A percentile compares a stretch with the other conserved stretches of the same genome.
Conservation (phyloP, 1,140 invertebrate species). For the Ips typographus region DNA sequence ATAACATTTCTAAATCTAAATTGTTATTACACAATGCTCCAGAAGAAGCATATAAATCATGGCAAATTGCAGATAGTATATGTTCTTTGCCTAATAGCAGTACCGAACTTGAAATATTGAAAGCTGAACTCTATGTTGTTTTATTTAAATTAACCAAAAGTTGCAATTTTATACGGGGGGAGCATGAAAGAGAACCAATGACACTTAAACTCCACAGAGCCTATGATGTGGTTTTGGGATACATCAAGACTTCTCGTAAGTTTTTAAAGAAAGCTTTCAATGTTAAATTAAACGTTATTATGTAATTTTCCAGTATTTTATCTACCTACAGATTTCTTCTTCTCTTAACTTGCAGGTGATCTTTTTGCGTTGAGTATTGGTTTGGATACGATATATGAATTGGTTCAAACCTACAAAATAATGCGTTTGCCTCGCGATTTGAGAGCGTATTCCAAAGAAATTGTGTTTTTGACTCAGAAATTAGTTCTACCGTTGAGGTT, state of each 20-base stretch:
- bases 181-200: slow-evolving; percentile 29
- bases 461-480: slow-evolving; percentile 32
- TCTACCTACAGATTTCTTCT: slow-evolving; percentile 5
- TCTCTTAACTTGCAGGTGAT: slow-evolving; percentile 15
- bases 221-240: slow-evolving; percentile 18
- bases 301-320: background rate
- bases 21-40: slow-evolving; percentile 21
- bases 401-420: slow-evolving; percentile 28
- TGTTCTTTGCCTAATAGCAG: background rate
- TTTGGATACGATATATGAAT: slow-evolving; percentile 32
- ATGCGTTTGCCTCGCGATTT: slow-evolving; percentile 32
- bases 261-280: background rate
- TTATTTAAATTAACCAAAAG: slow-evolving; percentile 31
- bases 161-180: slow-evolving; percentile 21
- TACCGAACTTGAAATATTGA: slow-evolving; percentile 14
- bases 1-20: slow-evolving; percentile 32
- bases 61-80: slow-evolving; percentile 11
- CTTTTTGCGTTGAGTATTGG: slow-evolving; percentile 30
- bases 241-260: slow-evolving; percentile 13
- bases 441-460: slow-evolving; percentile 26
- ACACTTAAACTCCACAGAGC: slow-evolving; percentile 24
- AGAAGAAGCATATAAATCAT: slow-evolving; percentile 19
- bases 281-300: background rate
- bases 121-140: slow-evolving; percentile 17
- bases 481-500: slow-evolving; percentile 31